Evolutionary conservation across 2,797 vertebrate genomes (phyloP), one percentile per base, ranked within the genome.

Genomic region (Urophycis tenuis): DNA sequence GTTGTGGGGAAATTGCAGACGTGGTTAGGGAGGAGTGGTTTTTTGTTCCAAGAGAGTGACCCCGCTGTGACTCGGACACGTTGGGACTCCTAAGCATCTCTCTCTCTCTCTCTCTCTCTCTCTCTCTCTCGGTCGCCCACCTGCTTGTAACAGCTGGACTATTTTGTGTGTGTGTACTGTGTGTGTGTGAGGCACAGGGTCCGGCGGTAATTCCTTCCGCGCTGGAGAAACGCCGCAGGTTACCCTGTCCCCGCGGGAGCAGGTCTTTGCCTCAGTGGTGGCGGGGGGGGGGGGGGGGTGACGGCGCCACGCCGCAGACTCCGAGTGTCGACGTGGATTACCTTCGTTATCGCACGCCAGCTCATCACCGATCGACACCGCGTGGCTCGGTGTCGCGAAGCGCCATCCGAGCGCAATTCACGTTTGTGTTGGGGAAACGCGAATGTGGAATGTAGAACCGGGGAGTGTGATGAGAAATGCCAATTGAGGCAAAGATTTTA

Each of bases 11-110:
- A 22, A 25, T 11, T 33, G 17, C 69, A 32, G 69, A 5, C 19
- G 31, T 30, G 69, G 69, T 71, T 71, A 19, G 69, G 69, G 31
- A 6, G 69, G 69, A 32, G 31, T 14, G 32, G n/a, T n/a, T n/a
- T 80, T 35, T 73, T 77, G 78, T 79, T 71, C 78, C 64, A 53
- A 74, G 19, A 22, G 45, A 33, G 67, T 74, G 79, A 85, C 81
- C 79, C 60, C 8, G 0, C 36, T 79, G 78, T 85, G 83, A 80
- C 34, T 0, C 7, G 81, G 76, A 82, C 79, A 83, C 74, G 85
- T 76, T 75, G 35, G 75, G 74, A 75, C 78, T 82, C 67, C 79
- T 72, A 77, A 88, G 76, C 64, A 77, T 32, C 70, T 60, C 53
- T 39, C 30, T 75, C 64, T 25, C 10, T 7, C 76, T 71, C 11